Conservation (phyloP, 2,113 vertebrate genomes). For the Corythornis cristatus region DNA sequence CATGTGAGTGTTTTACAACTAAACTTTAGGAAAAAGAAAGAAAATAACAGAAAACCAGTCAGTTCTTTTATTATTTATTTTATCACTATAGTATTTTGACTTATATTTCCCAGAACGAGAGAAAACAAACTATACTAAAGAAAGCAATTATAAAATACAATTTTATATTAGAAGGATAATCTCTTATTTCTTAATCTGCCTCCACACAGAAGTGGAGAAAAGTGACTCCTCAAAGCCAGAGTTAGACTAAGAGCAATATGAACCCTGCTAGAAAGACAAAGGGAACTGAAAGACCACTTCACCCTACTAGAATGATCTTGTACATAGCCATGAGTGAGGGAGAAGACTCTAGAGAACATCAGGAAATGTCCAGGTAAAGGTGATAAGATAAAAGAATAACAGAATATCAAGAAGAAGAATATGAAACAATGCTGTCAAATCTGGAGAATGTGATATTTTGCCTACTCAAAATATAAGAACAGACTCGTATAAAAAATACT, state of each 20-base stretch:
- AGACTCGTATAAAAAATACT: not conserved
- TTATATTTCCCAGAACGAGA: not conserved
- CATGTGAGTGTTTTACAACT: not conserved
- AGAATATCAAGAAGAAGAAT: not conserved
- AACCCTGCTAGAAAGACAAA: not conserved
- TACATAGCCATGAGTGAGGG: not conserved
- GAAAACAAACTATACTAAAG: not conserved
- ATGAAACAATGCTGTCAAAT: not conserved
- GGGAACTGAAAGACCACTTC: not conserved
- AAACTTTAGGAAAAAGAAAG: not conserved
- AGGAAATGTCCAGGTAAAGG: not conserved
- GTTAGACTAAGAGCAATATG: not conserved
- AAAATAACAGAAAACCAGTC: not conserved
- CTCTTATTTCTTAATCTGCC: not conserved
- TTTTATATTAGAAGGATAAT: not conserved
- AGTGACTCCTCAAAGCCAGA: not conserved
- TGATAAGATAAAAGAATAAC: not conserved
- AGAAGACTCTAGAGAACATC: not conserved
- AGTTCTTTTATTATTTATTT: not conserved
- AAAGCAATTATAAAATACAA: not conserved
- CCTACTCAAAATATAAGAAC: not conserved
- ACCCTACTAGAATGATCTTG: not conserved
- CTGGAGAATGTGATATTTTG: not conserved
- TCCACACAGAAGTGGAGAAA: not conserved
- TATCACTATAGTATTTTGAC: not conserved